Evolutionary conservation across 2,888 invertebrate genomes (phyloP).

Genomic region (Agrypnus murinus): DNA sequence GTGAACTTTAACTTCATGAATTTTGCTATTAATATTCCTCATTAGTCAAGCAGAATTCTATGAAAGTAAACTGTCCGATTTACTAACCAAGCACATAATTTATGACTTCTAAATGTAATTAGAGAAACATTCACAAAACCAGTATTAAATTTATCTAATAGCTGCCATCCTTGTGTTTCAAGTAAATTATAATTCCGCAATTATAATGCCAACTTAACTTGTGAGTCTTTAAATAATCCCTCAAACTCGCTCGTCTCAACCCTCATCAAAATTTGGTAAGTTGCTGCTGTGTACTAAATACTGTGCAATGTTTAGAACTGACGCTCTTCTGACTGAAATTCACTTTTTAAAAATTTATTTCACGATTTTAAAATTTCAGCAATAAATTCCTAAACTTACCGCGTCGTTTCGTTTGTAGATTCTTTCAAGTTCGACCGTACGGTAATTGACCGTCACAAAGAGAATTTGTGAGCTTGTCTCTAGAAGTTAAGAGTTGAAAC

Average conservation of each 20-base stretch:
- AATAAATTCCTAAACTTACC: too few species aligned
- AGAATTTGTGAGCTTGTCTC: background rate
- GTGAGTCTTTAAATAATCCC: conserved; percentile 9
- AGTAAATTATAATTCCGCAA: conserved; percentile 8
- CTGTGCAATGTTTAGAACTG: background rate
- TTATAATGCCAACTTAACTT: conserved; percentile 3
- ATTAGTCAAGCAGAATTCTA: too few species aligned
- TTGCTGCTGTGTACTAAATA: background rate
- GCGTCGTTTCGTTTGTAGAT: background rate
- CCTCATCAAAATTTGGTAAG: conserved; percentile 14
- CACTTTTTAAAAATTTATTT: background rate
- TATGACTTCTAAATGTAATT: too few species aligned
- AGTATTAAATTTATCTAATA: too few species aligned
- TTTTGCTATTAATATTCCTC: too few species aligned
- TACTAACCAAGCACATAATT: too few species aligned
- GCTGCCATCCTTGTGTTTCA: too few species aligned
- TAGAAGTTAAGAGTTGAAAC: background rate
- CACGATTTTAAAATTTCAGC: too few species aligned
- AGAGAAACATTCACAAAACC: too few species aligned
- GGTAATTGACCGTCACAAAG: conserved; percentile 10
- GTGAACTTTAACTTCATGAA: too few species aligned
- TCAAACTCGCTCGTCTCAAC: conserved; percentile 11
- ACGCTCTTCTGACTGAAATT: background rate
- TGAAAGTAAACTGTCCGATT: too few species aligned
- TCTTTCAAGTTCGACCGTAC: background rate